Percentiles rank a stretch among this genome's conserved stretches.
Conservation (phyloP, 2,797 vertebrate genomes). For the Ficedula albicollis region DNA sequence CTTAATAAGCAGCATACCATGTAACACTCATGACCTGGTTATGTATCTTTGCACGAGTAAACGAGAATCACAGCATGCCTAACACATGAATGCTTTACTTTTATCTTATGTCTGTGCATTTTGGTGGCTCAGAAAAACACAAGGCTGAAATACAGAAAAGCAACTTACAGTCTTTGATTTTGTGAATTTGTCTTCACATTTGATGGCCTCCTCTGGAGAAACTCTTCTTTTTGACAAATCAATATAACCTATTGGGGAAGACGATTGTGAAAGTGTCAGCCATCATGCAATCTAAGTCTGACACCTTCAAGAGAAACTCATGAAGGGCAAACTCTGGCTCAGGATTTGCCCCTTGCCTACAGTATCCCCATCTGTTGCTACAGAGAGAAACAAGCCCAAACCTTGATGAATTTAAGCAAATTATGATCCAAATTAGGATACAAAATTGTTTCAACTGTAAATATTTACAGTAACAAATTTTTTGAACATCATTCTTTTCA, state of each 20-base stretch:
- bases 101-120: background rate
- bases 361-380: background rate
- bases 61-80: background rate
- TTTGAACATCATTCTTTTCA: background rate
- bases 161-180: constrained; percentile 98
- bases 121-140: background rate
- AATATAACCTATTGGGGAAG: constrained; percentile 87
- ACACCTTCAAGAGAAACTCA: background rate
- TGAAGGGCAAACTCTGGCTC: background rate
- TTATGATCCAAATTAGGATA: background rate
- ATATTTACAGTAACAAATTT: background rate
- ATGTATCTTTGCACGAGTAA: background rate
- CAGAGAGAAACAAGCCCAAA: background rate
- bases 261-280: background rate
- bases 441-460: background rate
- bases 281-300: background rate
- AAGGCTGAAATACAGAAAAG: background rate
- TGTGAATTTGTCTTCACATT: constrained; percentile 99
- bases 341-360: background rate
- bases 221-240: constrained; percentile 99
- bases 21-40: background rate
- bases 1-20: background rate
- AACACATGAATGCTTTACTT: background rate
- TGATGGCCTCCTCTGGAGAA: constrained; percentile 97
- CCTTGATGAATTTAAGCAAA: background rate